Conservation (phyloP, 2,113 vertebrate genomes). For the Siphamia tubifer region DNA sequence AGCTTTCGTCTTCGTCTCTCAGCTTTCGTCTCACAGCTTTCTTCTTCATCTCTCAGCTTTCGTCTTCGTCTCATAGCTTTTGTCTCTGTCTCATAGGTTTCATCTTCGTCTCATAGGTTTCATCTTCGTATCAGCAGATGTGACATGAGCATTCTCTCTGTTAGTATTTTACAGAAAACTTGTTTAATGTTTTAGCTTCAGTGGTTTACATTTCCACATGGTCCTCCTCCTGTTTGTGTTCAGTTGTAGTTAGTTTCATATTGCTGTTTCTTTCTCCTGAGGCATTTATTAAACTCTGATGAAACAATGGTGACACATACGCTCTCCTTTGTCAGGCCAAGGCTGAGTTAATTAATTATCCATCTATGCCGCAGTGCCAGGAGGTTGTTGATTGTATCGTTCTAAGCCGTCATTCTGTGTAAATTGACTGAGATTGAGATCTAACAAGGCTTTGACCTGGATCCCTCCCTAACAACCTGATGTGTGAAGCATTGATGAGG, state of each 20-base stretch:
- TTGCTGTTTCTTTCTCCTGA: constrained; percentile 19
- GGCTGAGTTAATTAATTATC: constrained; percentile 74
- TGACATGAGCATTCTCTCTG: too few relatives aligned
- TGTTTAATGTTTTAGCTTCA: too few relatives aligned
- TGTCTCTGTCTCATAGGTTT: too few relatives aligned
- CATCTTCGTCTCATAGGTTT: too few relatives aligned
- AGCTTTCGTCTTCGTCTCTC: too few relatives aligned
- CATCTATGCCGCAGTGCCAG: constrained; percentile 60
- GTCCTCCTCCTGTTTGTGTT: constrained; percentile 1
- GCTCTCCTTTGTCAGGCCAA: constrained; percentile 57
- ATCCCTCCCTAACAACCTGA: constrained; percentile 59
- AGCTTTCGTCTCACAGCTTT: too few relatives aligned
- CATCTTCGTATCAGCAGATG: constrained; percentile 24
- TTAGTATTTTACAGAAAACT: too few relatives aligned
- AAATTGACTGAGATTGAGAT: constrained; percentile 79
- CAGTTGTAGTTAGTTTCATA: constrained; percentile 1
- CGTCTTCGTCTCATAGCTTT: too few relatives aligned
- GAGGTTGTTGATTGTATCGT: constrained; percentile 75
- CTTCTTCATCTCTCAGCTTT: too few relatives aligned
- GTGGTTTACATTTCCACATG: constrained; percentile 15
- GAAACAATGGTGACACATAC: constrained; percentile 66
- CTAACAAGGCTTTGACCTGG: constrained; percentile 76
- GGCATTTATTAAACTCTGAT: constrained; percentile 61
- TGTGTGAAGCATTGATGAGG: constrained; percentile 67
- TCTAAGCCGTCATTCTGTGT: constrained; percentile 74